These are phyloP conservation scores for Jacana jacana DNA, from an alignment of 2,113 vertebrate genomes.

Conservation along the genomic window DNA sequence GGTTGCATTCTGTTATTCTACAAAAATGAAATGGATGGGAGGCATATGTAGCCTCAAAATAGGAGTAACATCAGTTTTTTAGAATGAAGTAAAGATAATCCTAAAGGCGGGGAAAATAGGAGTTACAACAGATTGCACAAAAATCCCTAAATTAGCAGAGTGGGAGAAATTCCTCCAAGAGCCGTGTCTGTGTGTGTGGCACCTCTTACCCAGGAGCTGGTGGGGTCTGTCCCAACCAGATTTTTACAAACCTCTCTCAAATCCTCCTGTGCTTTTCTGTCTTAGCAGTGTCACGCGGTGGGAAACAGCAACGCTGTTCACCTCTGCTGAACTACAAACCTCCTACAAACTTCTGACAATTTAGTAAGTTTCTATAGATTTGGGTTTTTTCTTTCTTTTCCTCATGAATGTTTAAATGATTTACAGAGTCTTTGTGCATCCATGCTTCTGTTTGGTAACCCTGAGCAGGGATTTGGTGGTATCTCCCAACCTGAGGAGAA, in stretches of 20 bases:
- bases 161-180: neutral
- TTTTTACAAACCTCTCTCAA: neutral
- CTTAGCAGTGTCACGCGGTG: accelerated
- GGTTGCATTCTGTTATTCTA: neutral
- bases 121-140: neutral
- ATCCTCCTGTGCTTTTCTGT: neutral
- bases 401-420: neutral
- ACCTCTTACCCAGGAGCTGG: neutral
- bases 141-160: neutral
- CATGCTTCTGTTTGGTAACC: accelerated
- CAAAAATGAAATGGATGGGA: neutral
- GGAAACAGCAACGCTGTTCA: neutral
- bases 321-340: neutral
- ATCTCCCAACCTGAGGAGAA: neutral
- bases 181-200: no score
- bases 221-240: neutral
- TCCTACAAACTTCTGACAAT: neutral
- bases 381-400: accelerated
- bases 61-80: neutral
- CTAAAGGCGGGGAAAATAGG: neutral
- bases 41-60: neutral
- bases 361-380: neutral
- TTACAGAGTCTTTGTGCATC: neutral
- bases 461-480: neutral
- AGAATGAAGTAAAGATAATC: neutral